A percentile compares a stretch with the other conserved stretches of the same genome.
Conservation (phyloP, 2,888 invertebrate genomes). For the Tenthredo amoena region DNA sequence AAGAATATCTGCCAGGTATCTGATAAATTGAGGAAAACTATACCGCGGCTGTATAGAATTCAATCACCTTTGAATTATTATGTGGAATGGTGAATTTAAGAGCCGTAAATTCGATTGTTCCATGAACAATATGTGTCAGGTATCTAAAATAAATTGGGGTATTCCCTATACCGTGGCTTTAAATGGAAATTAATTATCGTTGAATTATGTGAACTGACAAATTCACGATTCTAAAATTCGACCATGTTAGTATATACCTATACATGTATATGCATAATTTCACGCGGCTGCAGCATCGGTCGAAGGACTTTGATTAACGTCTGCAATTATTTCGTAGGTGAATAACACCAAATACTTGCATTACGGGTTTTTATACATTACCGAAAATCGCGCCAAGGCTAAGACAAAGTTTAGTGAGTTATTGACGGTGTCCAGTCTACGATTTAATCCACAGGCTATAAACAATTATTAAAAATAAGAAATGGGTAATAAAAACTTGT, state of each 20-base stretch:
- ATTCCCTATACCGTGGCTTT: too few species aligned
- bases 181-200: too few species aligned
- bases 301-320: neutral
- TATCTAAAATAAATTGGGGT: too few species aligned
- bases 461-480: neutral
- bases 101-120: too few species aligned
- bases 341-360: neutral
- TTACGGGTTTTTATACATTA: neutral
- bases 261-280: neutral
- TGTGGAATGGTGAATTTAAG: too few species aligned
- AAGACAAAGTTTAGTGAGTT: neutral
- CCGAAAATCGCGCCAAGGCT: neutral
- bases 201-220: neutral
- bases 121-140: too few species aligned
- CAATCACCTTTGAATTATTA: too few species aligned
- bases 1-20: too few species aligned
- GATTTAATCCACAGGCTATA: neutral
- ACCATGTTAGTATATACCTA: neutral
- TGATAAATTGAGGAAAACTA: too few species aligned
- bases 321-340: neutral
- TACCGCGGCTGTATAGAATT: too few species aligned
- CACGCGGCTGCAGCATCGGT: neutral
- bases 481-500: neutral
- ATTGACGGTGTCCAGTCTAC: neutral
- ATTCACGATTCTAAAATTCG: neutral